Conservation (phyloP, 2,888 invertebrate genomes). For the Tipula helvola region DNA sequence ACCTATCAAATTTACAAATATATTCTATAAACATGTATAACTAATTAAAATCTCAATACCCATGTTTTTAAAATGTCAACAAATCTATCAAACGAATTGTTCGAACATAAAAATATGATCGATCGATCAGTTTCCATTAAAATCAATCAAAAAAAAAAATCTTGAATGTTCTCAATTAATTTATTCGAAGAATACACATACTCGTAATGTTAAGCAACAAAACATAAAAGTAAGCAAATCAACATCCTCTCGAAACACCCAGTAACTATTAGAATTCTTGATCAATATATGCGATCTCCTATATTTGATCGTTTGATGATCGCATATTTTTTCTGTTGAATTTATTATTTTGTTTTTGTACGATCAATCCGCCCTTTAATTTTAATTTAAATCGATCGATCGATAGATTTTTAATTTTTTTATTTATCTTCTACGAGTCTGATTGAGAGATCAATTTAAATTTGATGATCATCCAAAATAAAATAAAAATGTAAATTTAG, state of each 20-base stretch:
- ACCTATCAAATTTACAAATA: not conserved
- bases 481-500: not conserved
- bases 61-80: not conserved
- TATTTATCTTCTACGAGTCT: not conserved
- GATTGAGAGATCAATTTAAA: not conserved
- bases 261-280: not conserved
- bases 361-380: not conserved
- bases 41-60: not conserved
- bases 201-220: not conserved
- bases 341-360: not conserved
- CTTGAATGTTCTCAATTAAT: not conserved
- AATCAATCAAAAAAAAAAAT: not conserved
- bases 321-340: not conserved
- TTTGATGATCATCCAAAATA: not conserved
- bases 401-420: not conserved
- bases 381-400: not conserved
- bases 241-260: not conserved
- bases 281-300: not conserved
- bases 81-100: not conserved
- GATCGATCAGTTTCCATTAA: not conserved
- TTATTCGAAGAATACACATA: not conserved
- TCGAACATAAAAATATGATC: not conserved
- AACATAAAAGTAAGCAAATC: not conserved
- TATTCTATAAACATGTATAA: not conserved
- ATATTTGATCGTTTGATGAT: not conserved